A percentile compares a stretch with the other conserved stretches of the same genome.
Evolutionary conservation across 2,113 vertebrate species (phyloP).

Genomic region (Dermatemys mawii): DNA sequence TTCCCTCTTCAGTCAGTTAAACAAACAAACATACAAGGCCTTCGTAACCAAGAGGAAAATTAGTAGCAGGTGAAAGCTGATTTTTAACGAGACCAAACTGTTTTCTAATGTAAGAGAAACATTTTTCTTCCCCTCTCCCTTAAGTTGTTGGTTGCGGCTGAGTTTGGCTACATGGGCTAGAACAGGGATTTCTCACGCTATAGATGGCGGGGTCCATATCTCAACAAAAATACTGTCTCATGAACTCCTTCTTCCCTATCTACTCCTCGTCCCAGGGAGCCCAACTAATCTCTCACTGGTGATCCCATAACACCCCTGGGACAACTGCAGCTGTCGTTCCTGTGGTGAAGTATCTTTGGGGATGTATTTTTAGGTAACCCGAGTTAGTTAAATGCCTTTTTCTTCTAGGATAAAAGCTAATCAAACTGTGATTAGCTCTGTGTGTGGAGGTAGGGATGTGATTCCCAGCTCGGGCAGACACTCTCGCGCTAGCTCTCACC

Average conservation of each 20-base stretch:
- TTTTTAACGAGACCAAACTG: conserved; percentile 60
- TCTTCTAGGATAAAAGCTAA: conserved; percentile 61
- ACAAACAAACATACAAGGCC: neutral
- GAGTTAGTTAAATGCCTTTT: conserved; percentile 54
- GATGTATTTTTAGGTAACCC: conserved; percentile 66
- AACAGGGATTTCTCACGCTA: neutral
- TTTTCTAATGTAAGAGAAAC: neutral
- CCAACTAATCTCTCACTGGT: neutral
- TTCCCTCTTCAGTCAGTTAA: neutral
- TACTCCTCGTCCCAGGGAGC: neutral
- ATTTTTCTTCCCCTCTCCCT: neutral
- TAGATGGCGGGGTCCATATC: neutral
- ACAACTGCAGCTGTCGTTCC: neutral
- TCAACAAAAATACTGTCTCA: neutral
- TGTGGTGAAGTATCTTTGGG: neutral
- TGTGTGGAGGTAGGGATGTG: neutral
- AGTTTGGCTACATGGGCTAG: neutral
- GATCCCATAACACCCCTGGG: fast-evolving
- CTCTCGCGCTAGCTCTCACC: neutral
- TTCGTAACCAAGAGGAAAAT: conserved; percentile 61
- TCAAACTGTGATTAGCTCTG: conserved; percentile 14
- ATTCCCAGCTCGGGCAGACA: neutral
- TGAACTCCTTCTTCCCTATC: neutral
- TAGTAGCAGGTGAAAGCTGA: conserved; percentile 66
- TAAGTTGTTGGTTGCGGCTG: neutral